phyloP scores from a whole-genome alignment of 1,140 invertebrate genomes.

The Leptinotarsa defecta region DNA sequence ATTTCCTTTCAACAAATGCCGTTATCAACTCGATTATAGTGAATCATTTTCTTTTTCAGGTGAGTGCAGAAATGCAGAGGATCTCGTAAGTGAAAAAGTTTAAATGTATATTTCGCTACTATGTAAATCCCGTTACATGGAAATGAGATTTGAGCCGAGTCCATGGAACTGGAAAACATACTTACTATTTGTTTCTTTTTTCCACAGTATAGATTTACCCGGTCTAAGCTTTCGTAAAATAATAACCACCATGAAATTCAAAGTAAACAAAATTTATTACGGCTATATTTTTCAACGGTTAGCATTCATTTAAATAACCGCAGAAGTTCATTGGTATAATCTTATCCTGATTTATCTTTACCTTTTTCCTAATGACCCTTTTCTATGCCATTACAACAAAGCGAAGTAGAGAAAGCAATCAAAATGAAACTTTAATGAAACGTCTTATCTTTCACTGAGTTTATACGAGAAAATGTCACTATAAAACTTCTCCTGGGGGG shows the following conservation, averaged over 20 bases:
- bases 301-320: neutral
- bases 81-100: constrained; percentile 5
- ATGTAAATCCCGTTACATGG: constrained; percentile 39
- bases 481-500: constrained; percentile 19
- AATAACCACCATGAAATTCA: constrained; percentile 6
- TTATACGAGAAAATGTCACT: constrained; percentile 23
- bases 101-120: constrained; percentile 4
- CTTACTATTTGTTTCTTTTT: constrained; percentile 14
- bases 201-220: constrained; percentile 7
- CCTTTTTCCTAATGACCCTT: neutral
- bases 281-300: constrained; percentile 2
- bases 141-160: constrained; percentile 34
- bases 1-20: neutral
- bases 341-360: constrained; percentile 1
- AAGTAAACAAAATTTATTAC: constrained; percentile 1
- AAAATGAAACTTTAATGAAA: constrained; percentile 18
- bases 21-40: neutral
- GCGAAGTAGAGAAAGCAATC: constrained; percentile 9
- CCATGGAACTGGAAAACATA: constrained; percentile 34
- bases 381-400: constrained; percentile 1
- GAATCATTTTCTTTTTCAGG: constrained; percentile 3
- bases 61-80: neutral
- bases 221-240: constrained; percentile 3
- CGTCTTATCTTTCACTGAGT: constrained; percentile 14
- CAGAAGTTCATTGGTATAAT: constrained; percentile 8